phyloP scores from a whole-genome alignment of 2,113 vertebrate genomes.

The Bos javanicus region DNA sequence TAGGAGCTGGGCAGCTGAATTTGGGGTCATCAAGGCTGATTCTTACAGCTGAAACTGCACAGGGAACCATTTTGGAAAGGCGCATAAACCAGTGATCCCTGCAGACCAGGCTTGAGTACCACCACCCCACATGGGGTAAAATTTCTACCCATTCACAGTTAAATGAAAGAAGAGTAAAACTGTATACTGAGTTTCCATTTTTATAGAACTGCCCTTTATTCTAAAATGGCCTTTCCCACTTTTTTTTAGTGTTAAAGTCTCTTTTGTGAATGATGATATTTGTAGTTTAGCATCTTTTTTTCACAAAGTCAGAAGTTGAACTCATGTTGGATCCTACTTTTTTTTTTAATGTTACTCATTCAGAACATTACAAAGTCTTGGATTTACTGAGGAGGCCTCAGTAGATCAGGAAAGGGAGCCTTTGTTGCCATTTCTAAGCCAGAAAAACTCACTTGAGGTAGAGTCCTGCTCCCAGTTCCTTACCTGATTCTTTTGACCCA shows the following conservation, averaged over 20 bases:
- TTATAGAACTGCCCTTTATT: background rate
- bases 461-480: background rate
- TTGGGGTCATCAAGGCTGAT: background rate
- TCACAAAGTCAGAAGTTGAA: background rate
- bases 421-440: background rate
- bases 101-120: background rate
- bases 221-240: background rate
- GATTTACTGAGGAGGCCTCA: background rate
- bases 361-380: background rate
- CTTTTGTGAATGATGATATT: background rate
- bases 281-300: background rate
- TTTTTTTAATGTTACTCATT: background rate
- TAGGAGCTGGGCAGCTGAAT: background rate
- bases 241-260: background rate
- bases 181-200: background rate
- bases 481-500: background rate
- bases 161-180: constrained; percentile 22
- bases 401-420: background rate
- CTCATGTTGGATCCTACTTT: background rate
- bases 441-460: background rate
- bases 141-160: background rate
- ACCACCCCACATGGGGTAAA: background rate
- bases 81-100: background rate
- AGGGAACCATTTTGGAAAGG: background rate
- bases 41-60: background rate